Conservation (phyloP, 1,140 invertebrate genomes). For the Drosophila chauvacae region DNA sequence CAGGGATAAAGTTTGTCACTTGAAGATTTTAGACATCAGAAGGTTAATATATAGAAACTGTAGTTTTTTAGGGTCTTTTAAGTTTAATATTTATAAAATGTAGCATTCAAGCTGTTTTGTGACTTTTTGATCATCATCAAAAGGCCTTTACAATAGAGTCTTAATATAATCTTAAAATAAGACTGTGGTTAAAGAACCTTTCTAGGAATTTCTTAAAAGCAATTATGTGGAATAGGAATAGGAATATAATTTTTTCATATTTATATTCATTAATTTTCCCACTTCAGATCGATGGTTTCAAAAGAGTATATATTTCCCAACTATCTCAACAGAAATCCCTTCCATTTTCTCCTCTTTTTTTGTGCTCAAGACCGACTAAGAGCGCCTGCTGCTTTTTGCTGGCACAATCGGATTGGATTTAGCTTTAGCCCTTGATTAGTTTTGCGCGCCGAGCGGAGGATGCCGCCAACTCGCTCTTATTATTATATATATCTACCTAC, state of each 20-base stretch:
- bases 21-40: no score
- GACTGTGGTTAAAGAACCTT: no score
- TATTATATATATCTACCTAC: slow-evolving; percentile 75
- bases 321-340: neutral
- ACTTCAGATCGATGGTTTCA: fast-evolving
- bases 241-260: no score
- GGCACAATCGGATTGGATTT: slow-evolving; percentile 81
- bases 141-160: neutral
- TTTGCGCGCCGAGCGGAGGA: slow-evolving; percentile 67
- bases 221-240: no score
- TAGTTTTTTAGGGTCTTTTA: no score
- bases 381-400: slow-evolving; percentile 67
- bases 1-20: neutral
- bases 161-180: no score
- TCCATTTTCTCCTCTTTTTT: slow-evolving; percentile 12
- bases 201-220: no score
- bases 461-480: slow-evolving; percentile 76
- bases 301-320: neutral
- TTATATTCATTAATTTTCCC: neutral
- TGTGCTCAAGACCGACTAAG: slow-evolving; percentile 26
- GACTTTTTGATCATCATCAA: neutral
- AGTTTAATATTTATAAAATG: no score
- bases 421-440: slow-evolving; percentile 82
- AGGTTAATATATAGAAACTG: no score
- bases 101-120: neutral